These are phyloP conservation scores for Ptyas mucosa DNA, from an alignment of 2,113 vertebrate genomes.

Conservation along the genomic window DNA sequence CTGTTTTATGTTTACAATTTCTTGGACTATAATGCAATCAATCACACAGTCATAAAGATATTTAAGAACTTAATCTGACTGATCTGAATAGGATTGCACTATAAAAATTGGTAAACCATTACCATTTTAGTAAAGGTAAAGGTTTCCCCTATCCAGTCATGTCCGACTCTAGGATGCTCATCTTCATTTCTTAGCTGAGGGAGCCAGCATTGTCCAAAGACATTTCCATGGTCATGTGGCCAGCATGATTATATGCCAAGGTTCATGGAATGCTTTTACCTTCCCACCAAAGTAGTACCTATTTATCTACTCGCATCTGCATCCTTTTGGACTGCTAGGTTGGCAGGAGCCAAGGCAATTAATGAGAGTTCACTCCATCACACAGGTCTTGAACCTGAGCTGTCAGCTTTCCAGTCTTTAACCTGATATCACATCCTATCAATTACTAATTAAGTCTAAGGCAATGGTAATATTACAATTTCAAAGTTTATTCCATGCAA, in stretches of 20 bases:
- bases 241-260: not conserved
- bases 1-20: not conserved
- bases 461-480: not conserved
- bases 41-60: not conserved
- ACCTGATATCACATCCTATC: not conserved
- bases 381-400: not conserved
- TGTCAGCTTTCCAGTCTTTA: not conserved
- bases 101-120: not conserved
- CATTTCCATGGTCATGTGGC: not conserved
- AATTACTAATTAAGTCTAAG: not conserved
- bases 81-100: not conserved
- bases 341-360: not conserved
- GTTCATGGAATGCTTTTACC: not conserved
- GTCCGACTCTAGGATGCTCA: not conserved
- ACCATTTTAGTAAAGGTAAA: not conserved
- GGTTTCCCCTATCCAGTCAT: not conserved
- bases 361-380: not conserved
- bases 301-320: not conserved
- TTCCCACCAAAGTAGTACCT: not conserved
- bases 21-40: not conserved
- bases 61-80: not conserved
- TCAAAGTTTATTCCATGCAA: not conserved
- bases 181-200: not conserved
- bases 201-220: not conserved
- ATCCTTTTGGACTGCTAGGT: not conserved